Evolutionary conservation across 2,797 vertebrate species (phyloP), one percentile per base, ranked within the genome.

Genomic region (Gobio occitaniae): DNA sequence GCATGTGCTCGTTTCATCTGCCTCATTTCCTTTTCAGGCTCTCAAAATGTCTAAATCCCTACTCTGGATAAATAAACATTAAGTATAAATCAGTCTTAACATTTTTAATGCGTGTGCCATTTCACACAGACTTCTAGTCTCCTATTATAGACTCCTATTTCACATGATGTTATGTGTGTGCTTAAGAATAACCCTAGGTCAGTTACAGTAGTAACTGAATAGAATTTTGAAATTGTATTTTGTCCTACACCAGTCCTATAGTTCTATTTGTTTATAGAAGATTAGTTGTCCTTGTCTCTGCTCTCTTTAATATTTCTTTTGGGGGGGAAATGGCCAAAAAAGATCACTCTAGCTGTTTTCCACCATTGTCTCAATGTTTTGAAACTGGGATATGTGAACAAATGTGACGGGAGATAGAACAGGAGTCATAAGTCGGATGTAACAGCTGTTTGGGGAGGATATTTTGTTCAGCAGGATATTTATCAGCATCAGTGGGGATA

Each of bases 381-480:
- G 84, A 83, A 85, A 85, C 70, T 80, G 15, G 63, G 74, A 76
- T 84, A 44, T 75, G 66, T 63, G 29, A 84, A 78, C 82, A 82
- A 65, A 81, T 70, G 68, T 78, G 80, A 77, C 61, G 50, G 74
- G 75, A 56, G 71, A 72, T 41, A 21, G 59, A 69, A 83, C 86
- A 86, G 74, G 79, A 86, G 41, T 80, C 81, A 65, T 79, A 76
- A 76, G 82, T 17, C 63, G 86, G 81, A 84, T 82, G 82, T 86
- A 83, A 89, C 87, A 89, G 65, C 88, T 89, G 89, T 89, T 90
- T 87, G 84, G 81, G 95, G 95, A 95, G 95, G 95, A 95, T 96
- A 96, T 97, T 97, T 97, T 96, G 96, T 97, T 96, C 95, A 96
- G 96, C 95, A 97, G 96, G 97, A 94, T 96, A 96, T 97, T 97